Base-by-base conservation (phyloP, 2,797 vertebrate species). In the Antennarius maculatus region DNA sequence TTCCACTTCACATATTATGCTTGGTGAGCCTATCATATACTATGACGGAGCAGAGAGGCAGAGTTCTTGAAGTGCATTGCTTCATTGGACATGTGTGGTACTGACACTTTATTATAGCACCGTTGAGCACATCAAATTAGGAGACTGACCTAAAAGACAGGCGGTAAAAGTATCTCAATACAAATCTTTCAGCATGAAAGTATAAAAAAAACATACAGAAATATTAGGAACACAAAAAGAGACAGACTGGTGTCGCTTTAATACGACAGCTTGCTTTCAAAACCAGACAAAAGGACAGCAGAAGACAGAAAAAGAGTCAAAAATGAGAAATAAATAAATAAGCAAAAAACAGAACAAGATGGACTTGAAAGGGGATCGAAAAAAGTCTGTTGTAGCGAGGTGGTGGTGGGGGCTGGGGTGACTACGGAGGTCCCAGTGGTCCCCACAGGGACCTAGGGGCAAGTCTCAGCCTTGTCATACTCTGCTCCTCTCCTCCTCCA, bases 381-480 rank as follows among this genome's bases (percentile, higher is more conserved):
- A 95, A 96, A 96, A 95, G 95, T 41, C 83, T 81, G 82, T 69
- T 83, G 74, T 68, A 74, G 74, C 73, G 76, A 77, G 14, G 4
- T 1, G 71, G 82, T 84, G 75, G 93, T 23, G 23, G 23, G 23
- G 23, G 23, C 23, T 23, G 10, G 37, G 95, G 94, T 95, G 95
- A 96, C 95, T 94, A 92, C 80, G 54, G 93, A 86, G 92, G 95
- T 95, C 96, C 96, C 95, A 92, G 91, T 81, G 89, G 94, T 93
- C 90, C 93, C 95, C 93, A 84, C 89, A 85, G 95, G 95, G 96
- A 96, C 90, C 93, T 78, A 74, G 90, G 93, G 91, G 88, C 92
- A 90, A 94, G 95, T 95, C 96, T 96, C 93, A 95, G 95, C 92
- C 96, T 97, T 95, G 96, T 98, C 97, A 97, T 98, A 95, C 94